These are phyloP conservation scores for Mythimna vitellina DNA, from an alignment of 2,888 invertebrate species.

Conservation along the genomic window DNA sequence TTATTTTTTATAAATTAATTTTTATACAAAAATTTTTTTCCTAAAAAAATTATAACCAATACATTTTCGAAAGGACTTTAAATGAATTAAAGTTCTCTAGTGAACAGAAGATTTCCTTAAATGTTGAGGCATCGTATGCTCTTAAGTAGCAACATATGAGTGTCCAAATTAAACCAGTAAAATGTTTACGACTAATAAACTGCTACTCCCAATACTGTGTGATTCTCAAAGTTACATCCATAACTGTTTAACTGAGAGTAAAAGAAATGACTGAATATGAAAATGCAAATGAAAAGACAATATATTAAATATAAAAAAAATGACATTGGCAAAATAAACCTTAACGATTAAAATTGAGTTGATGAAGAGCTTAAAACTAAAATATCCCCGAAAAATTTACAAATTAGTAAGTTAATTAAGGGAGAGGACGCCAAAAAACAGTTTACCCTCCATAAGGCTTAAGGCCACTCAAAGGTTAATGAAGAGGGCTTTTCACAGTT, in stretches of 20 bases:
- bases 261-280: neutral
- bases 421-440: too few species aligned
- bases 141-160: neutral
- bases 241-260: neutral
- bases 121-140: neutral
- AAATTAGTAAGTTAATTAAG: too few species aligned
- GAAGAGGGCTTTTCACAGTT: too few species aligned
- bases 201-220: neutral
- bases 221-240: slow-evolving; percentile 14
- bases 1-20: too few species aligned
- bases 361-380: neutral
- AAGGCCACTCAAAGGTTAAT: too few species aligned
- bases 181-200: slow-evolving; percentile 36
- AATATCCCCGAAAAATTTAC: fast-evolving
- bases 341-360: too few species aligned
- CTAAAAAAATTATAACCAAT: too few species aligned
- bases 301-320: neutral
- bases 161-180: slow-evolving; percentile 19
- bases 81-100: too few species aligned
- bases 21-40: too few species aligned
- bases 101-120: neutral
- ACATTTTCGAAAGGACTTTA: too few species aligned
- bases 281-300: neutral
- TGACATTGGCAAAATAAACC: neutral
- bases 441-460: too few species aligned